Conservation (phyloP, 2,797 vertebrate species). For the Danio aesculapii region DNA sequence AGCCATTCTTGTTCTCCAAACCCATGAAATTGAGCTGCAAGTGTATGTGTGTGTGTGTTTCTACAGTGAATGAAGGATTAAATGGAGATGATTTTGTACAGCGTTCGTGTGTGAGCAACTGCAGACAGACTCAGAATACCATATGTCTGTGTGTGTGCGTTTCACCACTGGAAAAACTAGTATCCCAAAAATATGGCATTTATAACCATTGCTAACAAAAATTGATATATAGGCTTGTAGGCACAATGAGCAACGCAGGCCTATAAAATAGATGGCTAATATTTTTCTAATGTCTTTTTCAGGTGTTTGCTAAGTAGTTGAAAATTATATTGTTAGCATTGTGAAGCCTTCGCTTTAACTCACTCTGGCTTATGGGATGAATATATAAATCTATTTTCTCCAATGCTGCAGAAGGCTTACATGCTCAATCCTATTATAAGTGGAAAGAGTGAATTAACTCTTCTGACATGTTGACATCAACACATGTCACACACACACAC, state of each 20-base stretch:
- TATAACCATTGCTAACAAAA: not conserved
- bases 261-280: not conserved
- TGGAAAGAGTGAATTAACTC: constrained; percentile 25
- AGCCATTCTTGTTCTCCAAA: constrained; percentile 27
- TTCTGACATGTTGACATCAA: not conserved
- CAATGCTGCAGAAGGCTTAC: not conserved
- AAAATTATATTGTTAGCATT: constrained; percentile 7
- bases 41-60: constrained; percentile 2
- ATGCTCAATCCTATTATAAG: constrained; percentile 27
- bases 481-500: not conserved
- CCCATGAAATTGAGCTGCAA: constrained; percentile 24
- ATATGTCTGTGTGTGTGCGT: not conserved
- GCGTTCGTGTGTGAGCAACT: not conserved
- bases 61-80: constrained; percentile 11
- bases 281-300: not conserved
- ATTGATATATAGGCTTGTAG: not conserved
- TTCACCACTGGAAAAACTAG: not conserved
- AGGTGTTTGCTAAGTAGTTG: constrained; percentile 8
- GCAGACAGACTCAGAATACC: constrained; percentile 13
- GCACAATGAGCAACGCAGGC: not conserved
- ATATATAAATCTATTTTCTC: constrained; percentile 21
- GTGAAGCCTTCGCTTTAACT: constrained; percentile 4
- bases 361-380: constrained; percentile 13
- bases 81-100: constrained; percentile 19
- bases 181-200: not conserved